Evolutionary conservation across 2,888 invertebrate species (phyloP).

Genomic region (Pterostichus niger): DNA sequence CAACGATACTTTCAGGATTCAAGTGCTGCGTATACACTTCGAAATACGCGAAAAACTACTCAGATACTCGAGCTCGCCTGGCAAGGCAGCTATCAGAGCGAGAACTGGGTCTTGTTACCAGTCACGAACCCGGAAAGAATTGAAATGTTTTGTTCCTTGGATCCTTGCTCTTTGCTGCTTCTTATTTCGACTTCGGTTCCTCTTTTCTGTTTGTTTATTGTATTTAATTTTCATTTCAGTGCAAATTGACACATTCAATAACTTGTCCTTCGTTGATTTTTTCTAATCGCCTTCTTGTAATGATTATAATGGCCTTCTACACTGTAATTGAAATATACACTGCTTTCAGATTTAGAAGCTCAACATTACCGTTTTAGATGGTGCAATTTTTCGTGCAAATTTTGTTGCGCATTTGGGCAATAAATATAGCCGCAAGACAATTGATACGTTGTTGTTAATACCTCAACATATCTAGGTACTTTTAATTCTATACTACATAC

Average conservation of each 20-base stretch:
- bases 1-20: slow-evolving; percentile 50
- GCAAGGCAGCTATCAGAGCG: slow-evolving; percentile 42
- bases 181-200: not conserved
- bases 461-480: too few relatives aligned
- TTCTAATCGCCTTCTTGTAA: not conserved
- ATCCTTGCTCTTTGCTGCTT: not conserved
- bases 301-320: too few relatives aligned
- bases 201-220: slow-evolving; percentile 23
- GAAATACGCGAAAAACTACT: slow-evolving; percentile 63
- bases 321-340: too few relatives aligned
- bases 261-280: not conserved
- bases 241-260: slow-evolving; percentile 5
- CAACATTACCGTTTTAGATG: too few relatives aligned
- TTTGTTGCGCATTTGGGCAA: too few relatives aligned
- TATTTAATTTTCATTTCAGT: slow-evolving; percentile 44
- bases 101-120: slow-evolving; percentile 60
- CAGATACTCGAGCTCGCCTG: slow-evolving; percentile 58
- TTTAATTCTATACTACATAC: too few relatives aligned
- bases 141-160: slow-evolving; percentile 53
- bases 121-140: slow-evolving; percentile 60
- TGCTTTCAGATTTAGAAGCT: too few relatives aligned
- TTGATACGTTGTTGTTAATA: too few relatives aligned
- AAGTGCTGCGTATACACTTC: slow-evolving; percentile 59
- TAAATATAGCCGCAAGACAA: too few relatives aligned
- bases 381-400: too few relatives aligned